Evolutionary conservation across 2,888 invertebrate species (phyloP).

Genomic region (Rhopalosiphum nymphaeae): DNA sequence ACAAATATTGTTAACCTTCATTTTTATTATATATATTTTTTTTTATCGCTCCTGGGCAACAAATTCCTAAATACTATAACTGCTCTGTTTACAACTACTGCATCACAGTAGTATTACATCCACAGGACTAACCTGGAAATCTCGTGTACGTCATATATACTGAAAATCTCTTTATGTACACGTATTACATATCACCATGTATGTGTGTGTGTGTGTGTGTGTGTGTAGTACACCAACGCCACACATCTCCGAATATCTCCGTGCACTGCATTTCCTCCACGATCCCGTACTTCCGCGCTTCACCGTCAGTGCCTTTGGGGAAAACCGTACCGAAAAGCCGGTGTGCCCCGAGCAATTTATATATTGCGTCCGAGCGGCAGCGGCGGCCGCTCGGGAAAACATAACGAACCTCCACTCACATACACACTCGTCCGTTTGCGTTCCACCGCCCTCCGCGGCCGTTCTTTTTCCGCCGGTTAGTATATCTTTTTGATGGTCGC

Average conservation of each 20-base stretch:
- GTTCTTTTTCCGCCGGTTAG: slow-evolving; percentile 4
- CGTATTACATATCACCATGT: background rate
- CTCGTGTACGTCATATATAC: background rate
- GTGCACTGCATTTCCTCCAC: background rate
- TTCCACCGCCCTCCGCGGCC: background rate
- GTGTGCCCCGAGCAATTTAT: slow-evolving; percentile 63
- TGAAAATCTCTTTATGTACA: background rate
- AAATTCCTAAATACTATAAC: background rate
- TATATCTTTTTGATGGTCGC: slow-evolving; percentile 35
- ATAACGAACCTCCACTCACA: slow-evolving; percentile 44
- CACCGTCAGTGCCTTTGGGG: background rate
- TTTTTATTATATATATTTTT: background rate
- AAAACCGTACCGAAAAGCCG: slow-evolving; percentile 43
- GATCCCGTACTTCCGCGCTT: background rate
- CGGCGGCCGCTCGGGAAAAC: slow-evolving; percentile 64
- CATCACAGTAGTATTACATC: background rate
- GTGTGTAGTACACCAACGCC: background rate
- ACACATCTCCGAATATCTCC: background rate
- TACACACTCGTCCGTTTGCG: slow-evolving; percentile 10
- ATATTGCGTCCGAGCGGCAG: slow-evolving; percentile 49
- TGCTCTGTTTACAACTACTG: background rate
- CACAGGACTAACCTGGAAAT: background rate
- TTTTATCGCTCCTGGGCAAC: background rate
- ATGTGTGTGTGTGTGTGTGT: background rate
- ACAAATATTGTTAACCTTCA: background rate